A percentile compares a stretch with the other conserved stretches of the same genome.
These are phyloP conservation scores for Xanthorhoe spadicearia DNA, from an alignment of 2,888 invertebrate genomes.

Conservation along the genomic window DNA sequence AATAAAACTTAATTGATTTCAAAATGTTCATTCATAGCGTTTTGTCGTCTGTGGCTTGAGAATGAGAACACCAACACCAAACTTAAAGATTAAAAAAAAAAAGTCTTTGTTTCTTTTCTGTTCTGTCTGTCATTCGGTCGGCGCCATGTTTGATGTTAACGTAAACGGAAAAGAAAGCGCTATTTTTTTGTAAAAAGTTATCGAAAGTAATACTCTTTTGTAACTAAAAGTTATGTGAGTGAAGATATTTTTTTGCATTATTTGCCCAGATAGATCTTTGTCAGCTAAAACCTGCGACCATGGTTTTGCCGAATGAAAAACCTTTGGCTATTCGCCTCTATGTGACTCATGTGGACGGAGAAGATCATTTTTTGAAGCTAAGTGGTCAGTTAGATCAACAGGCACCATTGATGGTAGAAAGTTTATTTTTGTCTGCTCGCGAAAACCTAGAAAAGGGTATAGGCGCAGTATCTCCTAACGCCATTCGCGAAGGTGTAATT, in stretches of 20 bases:
- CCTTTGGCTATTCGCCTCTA: constrained; percentile 75
- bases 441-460: constrained; percentile 76
- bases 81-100: too few relatives aligned
- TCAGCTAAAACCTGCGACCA: constrained; percentile 46
- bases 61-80: neutral
- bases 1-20: too few relatives aligned
- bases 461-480: constrained; percentile 76
- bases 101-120: constrained; percentile 10
- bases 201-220: constrained; percentile 54
- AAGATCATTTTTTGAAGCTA: constrained; percentile 88
- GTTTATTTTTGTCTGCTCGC: constrained; percentile 68
- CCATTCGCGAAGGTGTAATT: constrained; percentile 81
- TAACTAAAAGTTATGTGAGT: constrained; percentile 65
- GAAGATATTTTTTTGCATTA: constrained; percentile 40
- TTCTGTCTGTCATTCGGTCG: constrained; percentile 28
- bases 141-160: constrained; percentile 77
- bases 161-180: constrained; percentile 78
- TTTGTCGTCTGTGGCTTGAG: constrained; percentile 15
- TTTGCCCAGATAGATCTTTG: constrained; percentile 33
- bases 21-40: too few relatives aligned
- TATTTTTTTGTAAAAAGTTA: constrained; percentile 57
- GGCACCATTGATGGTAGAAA: constrained; percentile 84
- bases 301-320: constrained; percentile 69
- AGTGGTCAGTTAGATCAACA: constrained; percentile 88
- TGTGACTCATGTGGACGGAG: constrained; percentile 88